A percentile compares a stretch with the other conserved stretches of the same genome.
Evolutionary conservation across 2,797 vertebrate genomes (phyloP).

Genomic region (Taeniopygia guttata): DNA sequence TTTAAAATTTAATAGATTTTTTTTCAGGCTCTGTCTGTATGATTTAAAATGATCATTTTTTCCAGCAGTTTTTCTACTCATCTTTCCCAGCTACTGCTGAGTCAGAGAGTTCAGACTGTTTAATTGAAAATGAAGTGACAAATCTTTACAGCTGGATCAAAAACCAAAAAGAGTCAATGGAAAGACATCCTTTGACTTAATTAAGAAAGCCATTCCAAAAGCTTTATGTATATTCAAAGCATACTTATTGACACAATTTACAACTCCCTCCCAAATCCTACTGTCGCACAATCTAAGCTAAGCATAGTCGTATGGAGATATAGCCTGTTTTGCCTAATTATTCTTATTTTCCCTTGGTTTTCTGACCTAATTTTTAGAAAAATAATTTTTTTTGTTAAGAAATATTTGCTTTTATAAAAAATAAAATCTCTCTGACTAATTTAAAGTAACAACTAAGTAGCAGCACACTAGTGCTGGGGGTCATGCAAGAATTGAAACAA

Average conservation of each 20-base stretch:
- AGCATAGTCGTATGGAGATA: background rate
- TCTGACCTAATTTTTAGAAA: background rate
- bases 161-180: background rate
- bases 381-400: background rate
- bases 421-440: background rate
- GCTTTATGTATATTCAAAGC: background rate
- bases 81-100: background rate
- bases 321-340: background rate
- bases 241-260: background rate
- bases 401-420: background rate
- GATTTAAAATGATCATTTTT: background rate
- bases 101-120: background rate
- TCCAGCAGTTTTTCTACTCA: background rate
- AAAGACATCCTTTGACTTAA: background rate
- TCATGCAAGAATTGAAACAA: background rate
- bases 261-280: background rate
- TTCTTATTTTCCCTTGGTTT: background rate
- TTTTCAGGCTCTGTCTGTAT: background rate
- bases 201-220: background rate
- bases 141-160: background rate
- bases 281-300: background rate
- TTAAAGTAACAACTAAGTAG: background rate
- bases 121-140: conserved; percentile 14
- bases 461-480: background rate
- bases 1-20: conserved; percentile 9